Conservation (phyloP, 2,113 vertebrate genomes). For the Madoqua kirkii region DNA sequence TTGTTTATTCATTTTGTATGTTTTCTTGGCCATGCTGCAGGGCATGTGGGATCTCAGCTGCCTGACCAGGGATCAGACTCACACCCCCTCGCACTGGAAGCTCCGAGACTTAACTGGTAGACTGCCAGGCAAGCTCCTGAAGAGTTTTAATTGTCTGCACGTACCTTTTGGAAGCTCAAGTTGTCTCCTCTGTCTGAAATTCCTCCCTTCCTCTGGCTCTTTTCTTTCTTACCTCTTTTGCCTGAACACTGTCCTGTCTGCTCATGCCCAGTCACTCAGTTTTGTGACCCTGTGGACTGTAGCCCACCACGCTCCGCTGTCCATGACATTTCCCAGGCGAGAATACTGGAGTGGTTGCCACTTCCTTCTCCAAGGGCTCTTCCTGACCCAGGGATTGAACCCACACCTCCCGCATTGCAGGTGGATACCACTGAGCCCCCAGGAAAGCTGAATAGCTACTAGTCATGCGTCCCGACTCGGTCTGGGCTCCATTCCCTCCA, state of each 20-base stretch:
- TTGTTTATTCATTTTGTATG: neutral
- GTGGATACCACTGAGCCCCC: neutral
- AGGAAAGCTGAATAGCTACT: neutral
- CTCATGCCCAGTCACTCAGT: neutral
- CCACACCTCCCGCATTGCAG: neutral
- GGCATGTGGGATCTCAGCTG: neutral
- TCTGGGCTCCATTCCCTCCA: neutral
- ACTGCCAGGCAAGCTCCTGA: neutral
- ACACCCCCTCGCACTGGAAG: neutral
- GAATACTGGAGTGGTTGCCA: neutral
- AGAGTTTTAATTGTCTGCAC: neutral
- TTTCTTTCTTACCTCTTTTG: neutral
- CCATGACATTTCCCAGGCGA: neutral
- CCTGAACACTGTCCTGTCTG: neutral
- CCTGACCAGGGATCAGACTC: neutral
- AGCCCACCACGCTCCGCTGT: neutral
- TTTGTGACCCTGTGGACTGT: neutral
- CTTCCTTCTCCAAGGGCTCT: neutral
- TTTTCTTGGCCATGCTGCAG: neutral
- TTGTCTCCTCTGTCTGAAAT: neutral
- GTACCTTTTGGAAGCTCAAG: accelerated
- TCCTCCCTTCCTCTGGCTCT: neutral
- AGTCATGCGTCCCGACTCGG: neutral
- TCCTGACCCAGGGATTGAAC: neutral
- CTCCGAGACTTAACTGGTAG: neutral